Conservation (phyloP, 2,797 vertebrate species). For the Hemitrygon akajei region DNA sequence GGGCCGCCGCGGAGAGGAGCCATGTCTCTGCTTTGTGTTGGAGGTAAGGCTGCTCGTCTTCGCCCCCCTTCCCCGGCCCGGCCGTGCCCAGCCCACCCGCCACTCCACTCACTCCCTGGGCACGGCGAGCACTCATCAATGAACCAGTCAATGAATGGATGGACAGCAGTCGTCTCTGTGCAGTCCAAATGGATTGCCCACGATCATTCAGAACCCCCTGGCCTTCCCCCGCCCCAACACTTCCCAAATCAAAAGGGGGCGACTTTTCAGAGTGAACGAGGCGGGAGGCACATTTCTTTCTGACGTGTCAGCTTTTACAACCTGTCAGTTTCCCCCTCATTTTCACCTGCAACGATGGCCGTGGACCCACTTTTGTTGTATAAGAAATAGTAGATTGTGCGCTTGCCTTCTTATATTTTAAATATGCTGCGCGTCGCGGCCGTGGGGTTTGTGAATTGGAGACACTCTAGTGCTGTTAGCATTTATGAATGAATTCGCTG, state of each 20-base stretch:
- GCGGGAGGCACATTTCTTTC: no score
- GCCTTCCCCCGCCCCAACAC: not conserved
- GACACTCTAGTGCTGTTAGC: not conserved
- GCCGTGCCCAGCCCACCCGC: not conserved
- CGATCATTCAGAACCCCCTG: not conserved
- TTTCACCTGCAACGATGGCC: not conserved
- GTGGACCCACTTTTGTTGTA: not conserved
- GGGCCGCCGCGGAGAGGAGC: not conserved
- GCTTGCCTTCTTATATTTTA: no score
- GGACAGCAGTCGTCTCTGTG: not conserved
- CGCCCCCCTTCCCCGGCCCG: no score
- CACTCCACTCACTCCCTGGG: not conserved
- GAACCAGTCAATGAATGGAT: not conserved
- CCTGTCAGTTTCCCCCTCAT: no score
- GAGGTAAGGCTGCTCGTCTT: not conserved
- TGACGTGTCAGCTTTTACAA: no score
- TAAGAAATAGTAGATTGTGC: not conserved
- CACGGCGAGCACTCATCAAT: not conserved
- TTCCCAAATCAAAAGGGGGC: not conserved
- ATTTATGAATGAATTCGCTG: conserved; percentile 11
- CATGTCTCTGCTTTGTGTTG: conserved; percentile 34
- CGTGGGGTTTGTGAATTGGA: not conserved
- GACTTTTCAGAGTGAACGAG: not conserved
- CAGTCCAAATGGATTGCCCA: not conserved
- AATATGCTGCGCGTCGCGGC: not conserved